A percentile compares a stretch with the other conserved stretches of the same genome.
Conservation (phyloP, 2,888 invertebrate species). For the Chalcis sispes region DNA sequence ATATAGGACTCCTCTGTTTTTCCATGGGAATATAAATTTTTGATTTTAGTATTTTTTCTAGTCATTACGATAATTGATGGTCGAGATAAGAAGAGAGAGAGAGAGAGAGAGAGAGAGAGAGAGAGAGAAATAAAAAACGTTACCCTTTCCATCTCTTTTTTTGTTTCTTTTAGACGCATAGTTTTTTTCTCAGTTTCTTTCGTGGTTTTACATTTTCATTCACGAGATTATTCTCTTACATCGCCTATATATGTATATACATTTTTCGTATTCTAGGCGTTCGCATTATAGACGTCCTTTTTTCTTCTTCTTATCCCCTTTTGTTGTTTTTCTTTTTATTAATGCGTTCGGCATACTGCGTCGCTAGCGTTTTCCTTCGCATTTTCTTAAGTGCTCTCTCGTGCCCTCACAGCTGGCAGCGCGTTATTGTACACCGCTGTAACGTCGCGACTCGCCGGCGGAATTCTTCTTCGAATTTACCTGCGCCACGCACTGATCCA, state of each 20-base stretch:
- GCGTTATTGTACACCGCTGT: constrained; percentile 13
- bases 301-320: constrained; percentile 12
- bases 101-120: too few relatives aligned
- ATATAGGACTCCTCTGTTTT: background rate
- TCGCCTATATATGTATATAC: background rate
- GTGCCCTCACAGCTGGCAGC: constrained; percentile 12
- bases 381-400: constrained; percentile 46
- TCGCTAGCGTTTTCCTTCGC: background rate
- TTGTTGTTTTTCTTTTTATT: background rate
- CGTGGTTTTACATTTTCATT: background rate
- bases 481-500: constrained; percentile 8
- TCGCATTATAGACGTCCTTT: constrained; percentile 30
- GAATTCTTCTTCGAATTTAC: constrained; percentile 14
- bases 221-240: constrained; percentile 9
- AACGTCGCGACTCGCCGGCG: background rate
- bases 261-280: background rate
- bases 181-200: background rate
- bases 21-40: background rate
- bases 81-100: too few relatives aligned
- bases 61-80: too few relatives aligned
- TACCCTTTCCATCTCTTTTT: too few relatives aligned
- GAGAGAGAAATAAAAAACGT: too few relatives aligned
- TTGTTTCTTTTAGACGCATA: too few relatives aligned
- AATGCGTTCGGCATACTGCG: constrained; percentile 5
- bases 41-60: too few relatives aligned